phyloP scores from a whole-genome alignment of 2,888 invertebrate genomes.

The Troides helena region DNA sequence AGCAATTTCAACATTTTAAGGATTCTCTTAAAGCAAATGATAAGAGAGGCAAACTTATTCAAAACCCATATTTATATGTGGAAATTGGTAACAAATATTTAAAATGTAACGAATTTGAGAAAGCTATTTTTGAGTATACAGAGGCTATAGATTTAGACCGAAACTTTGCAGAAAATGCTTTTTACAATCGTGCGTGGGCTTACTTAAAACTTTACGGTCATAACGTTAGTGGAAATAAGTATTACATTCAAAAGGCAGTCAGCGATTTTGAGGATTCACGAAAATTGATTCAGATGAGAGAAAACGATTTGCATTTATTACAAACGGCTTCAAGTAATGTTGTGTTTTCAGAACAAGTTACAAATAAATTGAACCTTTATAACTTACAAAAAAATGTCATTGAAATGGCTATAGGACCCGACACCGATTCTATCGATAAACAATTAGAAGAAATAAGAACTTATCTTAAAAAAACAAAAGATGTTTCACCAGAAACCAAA shows the following conservation, averaged over 20 bases:
- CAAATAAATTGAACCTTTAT: conserved; percentile 30
- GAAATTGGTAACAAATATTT: conserved; percentile 27
- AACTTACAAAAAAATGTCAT: conserved; percentile 30
- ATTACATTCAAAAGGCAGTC: conserved; percentile 19
- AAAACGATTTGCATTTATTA: conserved; percentile 29
- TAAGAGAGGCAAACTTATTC: conserved; percentile 18
- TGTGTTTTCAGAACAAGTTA: conserved; percentile 32
- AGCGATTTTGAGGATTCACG: conserved; percentile 26
- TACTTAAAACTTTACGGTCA: conserved; percentile 21
- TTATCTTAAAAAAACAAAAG: conserved; percentile 4
- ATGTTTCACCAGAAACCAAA: not conserved
- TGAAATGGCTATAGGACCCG: conserved; percentile 31
- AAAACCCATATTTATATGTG: conserved; percentile 29
- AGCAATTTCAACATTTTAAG: conserved; percentile 22
- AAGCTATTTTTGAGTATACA: conserved; percentile 28
- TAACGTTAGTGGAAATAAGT: conserved; percentile 5
- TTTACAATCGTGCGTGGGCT: conserved; percentile 29
- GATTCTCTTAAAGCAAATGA: conserved; percentile 16
- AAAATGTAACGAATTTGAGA: conserved; percentile 2
- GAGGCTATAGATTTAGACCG: conserved; percentile 29
- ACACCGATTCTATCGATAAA: conserved; percentile 15
- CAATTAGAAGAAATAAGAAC: conserved; percentile 9
- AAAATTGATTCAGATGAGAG: conserved; percentile 26
- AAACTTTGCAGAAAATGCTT: conserved; percentile 31
- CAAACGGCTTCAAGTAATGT: conserved; percentile 30